Base-by-base conservation (phyloP, 1,140 invertebrate species). In the Drosophila elegans region DNA sequence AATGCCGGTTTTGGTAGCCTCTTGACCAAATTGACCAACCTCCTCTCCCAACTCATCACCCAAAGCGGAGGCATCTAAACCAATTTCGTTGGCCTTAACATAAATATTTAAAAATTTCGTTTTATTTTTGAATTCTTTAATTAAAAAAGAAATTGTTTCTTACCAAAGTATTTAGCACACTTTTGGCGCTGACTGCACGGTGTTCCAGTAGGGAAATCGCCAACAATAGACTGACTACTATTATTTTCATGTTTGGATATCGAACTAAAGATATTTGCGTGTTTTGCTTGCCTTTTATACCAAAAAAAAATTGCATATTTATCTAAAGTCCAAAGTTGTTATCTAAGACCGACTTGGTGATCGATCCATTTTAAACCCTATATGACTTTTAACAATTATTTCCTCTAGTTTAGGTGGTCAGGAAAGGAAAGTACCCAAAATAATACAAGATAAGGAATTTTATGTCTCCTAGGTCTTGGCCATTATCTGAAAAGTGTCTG, bases 171-270 rank as follows among this genome's bases (percentile, higher is more conserved):
- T 16, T 46, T 1, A 52, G 3, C 4, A 83, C 27, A 48, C 64
- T 82, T 13, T 85, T 86, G 42, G 68, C 82, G 11, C 10, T 57
- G 3, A 21, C 42, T 21, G 78, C 29, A 11, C 68, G 54, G 25
- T 62, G 57, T 12, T 48, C 68, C 29, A 74, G 13, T 6, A 85
- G 25, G 12, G 54, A 54, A 27, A 82, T 5, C 21, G 29, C 54
- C 52, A 86, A 41, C 6, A 69, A 36, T 21, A 71, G 1, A 38
- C 34, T 41, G 39, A 48, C 21, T 41, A 59, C 51, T 42, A 78
- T 61, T 29, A 46, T 45, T 57, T 85, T 71, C 82, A 85, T 85
- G 39, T 57, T 57, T 34, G 9, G 13, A 54, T 46, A 32, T 61
- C 38, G 57, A 78, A 85, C 61, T 78, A 52, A 81, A 27, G 12